Conservation (phyloP, 2,888 invertebrate species). For the Leptodirus hochenwartii region DNA sequence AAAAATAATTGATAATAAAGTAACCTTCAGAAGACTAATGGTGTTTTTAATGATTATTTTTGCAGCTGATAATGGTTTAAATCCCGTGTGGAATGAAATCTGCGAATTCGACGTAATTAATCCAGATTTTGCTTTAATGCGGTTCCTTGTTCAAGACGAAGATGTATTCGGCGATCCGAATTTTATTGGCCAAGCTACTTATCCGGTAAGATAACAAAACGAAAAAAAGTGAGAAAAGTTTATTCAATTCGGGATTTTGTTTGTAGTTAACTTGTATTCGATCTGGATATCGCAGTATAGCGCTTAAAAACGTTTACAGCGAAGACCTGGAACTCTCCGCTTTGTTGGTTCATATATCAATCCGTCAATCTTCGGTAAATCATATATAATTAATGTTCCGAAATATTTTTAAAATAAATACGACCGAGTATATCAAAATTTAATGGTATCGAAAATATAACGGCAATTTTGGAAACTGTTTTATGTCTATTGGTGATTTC, state of each 20-base stretch:
- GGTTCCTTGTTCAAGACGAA: slow-evolving; percentile 85
- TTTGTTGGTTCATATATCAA: slow-evolving; percentile 63
- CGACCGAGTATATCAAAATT: no score
- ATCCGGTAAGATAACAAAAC: slow-evolving; percentile 41
- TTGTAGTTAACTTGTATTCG: slow-evolving; percentile 50
- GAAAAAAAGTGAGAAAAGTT: neutral
- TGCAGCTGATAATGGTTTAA: slow-evolving; percentile 80
- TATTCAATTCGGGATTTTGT: slow-evolving; percentile 2
- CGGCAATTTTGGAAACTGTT: no score
- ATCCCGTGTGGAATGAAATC: slow-evolving; percentile 81
- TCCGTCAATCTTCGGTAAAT: slow-evolving; percentile 30
- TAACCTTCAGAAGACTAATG: no score
- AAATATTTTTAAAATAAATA: no score
- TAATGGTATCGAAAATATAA: slow-evolving; percentile 11
- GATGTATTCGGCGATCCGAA: slow-evolving; percentile 95
- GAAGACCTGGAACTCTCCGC: slow-evolving; percentile 87
- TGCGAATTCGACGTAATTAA: slow-evolving; percentile 68
- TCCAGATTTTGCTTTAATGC: slow-evolving; percentile 65
- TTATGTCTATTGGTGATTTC: no score
- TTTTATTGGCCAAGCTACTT: slow-evolving; percentile 92
- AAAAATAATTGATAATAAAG: no score
- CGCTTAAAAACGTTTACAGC: slow-evolving; percentile 74
- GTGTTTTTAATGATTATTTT: slow-evolving; percentile 12
- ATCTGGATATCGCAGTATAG: slow-evolving; percentile 80
- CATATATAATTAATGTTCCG: no score